A percentile compares a stretch with the other conserved stretches of the same genome.
Conservation (phyloP, 2,797 vertebrate genomes). For the Hypotaenidia philippensis region DNA sequence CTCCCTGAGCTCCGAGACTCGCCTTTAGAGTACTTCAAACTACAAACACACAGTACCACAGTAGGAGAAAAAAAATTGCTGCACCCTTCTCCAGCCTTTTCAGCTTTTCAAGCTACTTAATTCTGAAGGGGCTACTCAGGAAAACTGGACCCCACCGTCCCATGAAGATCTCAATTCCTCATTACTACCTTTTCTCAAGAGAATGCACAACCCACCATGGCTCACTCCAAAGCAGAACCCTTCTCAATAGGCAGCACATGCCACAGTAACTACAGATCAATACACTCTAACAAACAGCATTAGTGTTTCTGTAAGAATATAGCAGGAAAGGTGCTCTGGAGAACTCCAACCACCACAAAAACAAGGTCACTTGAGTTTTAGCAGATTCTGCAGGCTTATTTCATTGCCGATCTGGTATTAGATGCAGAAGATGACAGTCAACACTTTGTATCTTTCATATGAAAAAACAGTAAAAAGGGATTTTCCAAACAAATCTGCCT, state of each 20-base stretch:
- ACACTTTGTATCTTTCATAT: background rate
- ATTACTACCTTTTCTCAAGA: background rate
- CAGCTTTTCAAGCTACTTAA: background rate
- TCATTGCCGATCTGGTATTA: background rate
- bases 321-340: background rate
- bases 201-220: background rate
- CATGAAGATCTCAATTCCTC: background rate
- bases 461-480: background rate
- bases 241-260: background rate
- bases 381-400: background rate
- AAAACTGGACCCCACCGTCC: background rate
- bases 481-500: background rate
- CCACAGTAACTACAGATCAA: background rate
- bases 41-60: background rate
- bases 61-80: too few species aligned
- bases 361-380: background rate
- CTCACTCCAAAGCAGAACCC: background rate
- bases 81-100: background rate
- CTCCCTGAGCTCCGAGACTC: background rate
- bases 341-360: background rate
- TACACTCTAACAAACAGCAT: background rate
- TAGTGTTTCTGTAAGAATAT: background rate
- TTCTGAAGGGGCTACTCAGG: background rate
- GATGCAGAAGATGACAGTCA: background rate
- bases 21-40: background rate